Percentiles rank a stretch among this genome's conserved stretches.
These are phyloP conservation scores for Sarcoramphus papa DNA, from an alignment of 2,797 vertebrate genomes.

Conservation along the genomic window DNA sequence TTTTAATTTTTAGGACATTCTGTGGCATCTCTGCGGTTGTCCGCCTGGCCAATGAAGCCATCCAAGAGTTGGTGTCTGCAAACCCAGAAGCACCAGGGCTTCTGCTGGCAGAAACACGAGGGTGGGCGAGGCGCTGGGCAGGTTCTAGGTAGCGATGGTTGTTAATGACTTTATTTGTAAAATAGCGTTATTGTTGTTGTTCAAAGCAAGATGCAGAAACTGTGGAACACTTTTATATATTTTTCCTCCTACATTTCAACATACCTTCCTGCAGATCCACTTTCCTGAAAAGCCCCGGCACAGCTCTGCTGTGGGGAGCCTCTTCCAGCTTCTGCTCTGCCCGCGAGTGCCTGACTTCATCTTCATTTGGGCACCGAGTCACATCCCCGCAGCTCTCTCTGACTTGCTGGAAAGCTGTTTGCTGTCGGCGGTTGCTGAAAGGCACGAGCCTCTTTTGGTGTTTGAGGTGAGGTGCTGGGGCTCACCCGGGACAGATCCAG, in stretches of 20 bases:
- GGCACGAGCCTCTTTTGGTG: not conserved
- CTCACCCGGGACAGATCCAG: not conserved
- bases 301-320: too few species aligned
- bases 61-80: not conserved
- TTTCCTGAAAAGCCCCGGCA: not conserved
- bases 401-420: not conserved
- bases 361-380: not conserved
- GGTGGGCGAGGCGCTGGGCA: not conserved
- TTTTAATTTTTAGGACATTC: not conserved
- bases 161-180: not conserved
- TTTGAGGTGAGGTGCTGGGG: not conserved
- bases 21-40: not conserved
- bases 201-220: not conserved
- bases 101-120: not conserved
- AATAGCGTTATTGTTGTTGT: fast-evolving
- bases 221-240: fast-evolving
- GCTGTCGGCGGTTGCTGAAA: not conserved
- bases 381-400: not conserved
- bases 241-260: not conserved
- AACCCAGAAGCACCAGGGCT: not conserved
- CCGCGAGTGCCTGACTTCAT: not conserved
- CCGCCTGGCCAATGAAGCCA: fast-evolving
- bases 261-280: not conserved
- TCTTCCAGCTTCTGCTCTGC: not conserved
- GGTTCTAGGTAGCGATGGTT: not conserved